Base-by-base conservation (phyloP, 2,797 vertebrate genomes). In the Gouania willdenowi region DNA sequence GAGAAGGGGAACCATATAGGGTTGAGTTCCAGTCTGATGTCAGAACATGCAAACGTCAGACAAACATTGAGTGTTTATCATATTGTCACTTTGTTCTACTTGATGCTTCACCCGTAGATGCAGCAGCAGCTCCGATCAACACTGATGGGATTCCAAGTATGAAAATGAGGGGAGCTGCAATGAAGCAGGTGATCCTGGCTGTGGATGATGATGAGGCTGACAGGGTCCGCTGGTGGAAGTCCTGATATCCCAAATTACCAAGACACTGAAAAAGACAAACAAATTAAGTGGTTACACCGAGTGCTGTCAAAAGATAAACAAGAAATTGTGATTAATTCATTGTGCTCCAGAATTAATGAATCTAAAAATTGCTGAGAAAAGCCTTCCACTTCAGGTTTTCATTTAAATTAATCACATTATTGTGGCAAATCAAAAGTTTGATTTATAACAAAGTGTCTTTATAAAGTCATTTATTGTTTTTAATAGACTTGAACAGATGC, bases 141-240 rank as follows among this genome's bases (percentile, higher is more conserved):
- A 69, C 4, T 4, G 77, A 36, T 1, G 80, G 80, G 10, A 83
- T 52, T 33, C 66, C 80, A 1, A 77, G 38, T 21, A 66, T 18
- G 2, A 74, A 3, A 10, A 75, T 28, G n/a, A 79, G 5, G 2
- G 42, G 55, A 13, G 71, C 65, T 6, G 76, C 67, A 28, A 47
- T 23, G 15, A 78, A 78, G 52, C 76, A 79, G 8, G 34, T 71
- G 27, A 59, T 43, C 36, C 58, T 52, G 18, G 78, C 76, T 25
- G 55, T 76, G 16, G 36, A n/a, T 14, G 66, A 54, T 0, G 76
- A 78, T 10, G 66, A 39, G 4, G 71, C 35, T 25, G 74, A 79
- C 38, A 77, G 55, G 3, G 62, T 67, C 49, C 78, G 73, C 44
- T 83, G 74, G 42, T 83, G 75, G 45, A 83, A 81, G 15, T 46